Conservation (phyloP, 2,113 vertebrate species). For the Caranx ignobilis region DNA sequence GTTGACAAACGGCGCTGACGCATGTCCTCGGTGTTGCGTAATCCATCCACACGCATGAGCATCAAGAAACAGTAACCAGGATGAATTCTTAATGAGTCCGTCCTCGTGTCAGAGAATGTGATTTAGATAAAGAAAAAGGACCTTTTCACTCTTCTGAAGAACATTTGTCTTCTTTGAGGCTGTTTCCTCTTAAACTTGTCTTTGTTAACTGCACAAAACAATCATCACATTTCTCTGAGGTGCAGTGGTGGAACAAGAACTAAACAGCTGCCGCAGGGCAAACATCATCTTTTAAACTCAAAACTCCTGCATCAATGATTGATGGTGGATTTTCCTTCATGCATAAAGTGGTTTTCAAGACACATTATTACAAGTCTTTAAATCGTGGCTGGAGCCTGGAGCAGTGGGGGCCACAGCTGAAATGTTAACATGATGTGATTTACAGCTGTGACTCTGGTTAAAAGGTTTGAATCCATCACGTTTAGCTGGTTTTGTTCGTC, state of each 20-base stretch:
- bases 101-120: background rate
- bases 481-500: no score
- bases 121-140: background rate
- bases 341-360: no score
- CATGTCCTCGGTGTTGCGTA: constrained; percentile 12
- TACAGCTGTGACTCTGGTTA: no score
- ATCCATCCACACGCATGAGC: background rate
- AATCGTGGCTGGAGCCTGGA: no score
- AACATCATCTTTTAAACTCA: background rate
- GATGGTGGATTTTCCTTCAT: no score
- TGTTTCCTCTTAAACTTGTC: no score
- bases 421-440: no score
- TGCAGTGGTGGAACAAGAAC: background rate
- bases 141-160: background rate
- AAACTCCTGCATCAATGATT: background rate
- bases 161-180: background rate
- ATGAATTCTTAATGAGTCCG: background rate
- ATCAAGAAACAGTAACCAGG: constrained; percentile 43
- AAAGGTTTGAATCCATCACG: no score
- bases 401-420: no score
- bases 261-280: background rate
- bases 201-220: no score
- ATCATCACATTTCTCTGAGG: no score
- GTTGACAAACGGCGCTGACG: background rate
- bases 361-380: no score